These are phyloP conservation scores for Dusona sp. DNA, from an alignment of 2,888 invertebrate genomes.

Conservation along the genomic window DNA sequence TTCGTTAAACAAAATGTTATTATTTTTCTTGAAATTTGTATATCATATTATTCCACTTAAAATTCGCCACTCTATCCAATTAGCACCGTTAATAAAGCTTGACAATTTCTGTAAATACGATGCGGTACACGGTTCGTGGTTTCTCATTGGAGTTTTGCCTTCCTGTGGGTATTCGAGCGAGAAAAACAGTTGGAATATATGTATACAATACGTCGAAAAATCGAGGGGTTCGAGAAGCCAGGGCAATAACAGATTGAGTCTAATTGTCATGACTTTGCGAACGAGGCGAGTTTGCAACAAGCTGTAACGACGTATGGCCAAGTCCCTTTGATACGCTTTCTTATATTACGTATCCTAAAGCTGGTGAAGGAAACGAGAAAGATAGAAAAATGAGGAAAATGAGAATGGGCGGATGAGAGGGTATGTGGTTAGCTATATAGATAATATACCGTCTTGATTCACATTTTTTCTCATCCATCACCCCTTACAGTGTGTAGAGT, in stretches of 20 bases:
- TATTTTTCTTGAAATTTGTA: background rate
- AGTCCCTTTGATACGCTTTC: constrained; percentile 52
- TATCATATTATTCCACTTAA: background rate
- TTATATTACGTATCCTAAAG: no score
- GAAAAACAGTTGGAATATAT: background rate
- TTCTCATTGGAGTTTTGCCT: background rate
- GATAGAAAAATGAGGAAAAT: background rate
- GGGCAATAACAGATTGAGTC: constrained; percentile 69
- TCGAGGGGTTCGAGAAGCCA: background rate
- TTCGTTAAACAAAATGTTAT: background rate
- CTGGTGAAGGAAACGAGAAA: constrained; percentile 7
- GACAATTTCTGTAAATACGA: background rate
- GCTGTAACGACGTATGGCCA: constrained; percentile 39
- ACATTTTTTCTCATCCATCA: constrained; percentile 53
- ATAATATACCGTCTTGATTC: constrained; percentile 42
- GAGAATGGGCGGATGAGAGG: background rate
- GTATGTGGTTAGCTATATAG: background rate
- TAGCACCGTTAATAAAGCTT: background rate
- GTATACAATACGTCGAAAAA: background rate
- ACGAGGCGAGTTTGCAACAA: constrained; percentile 26
- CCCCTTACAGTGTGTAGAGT: background rate
- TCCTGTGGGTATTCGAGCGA: constrained; percentile 3
- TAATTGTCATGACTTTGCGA: constrained; percentile 69
- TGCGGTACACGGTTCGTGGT: background rate
- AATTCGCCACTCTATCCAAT: background rate